Evolutionary conservation across 2,113 vertebrate species (phyloP).

Genomic region (Dasyprocta punctata): DNA sequence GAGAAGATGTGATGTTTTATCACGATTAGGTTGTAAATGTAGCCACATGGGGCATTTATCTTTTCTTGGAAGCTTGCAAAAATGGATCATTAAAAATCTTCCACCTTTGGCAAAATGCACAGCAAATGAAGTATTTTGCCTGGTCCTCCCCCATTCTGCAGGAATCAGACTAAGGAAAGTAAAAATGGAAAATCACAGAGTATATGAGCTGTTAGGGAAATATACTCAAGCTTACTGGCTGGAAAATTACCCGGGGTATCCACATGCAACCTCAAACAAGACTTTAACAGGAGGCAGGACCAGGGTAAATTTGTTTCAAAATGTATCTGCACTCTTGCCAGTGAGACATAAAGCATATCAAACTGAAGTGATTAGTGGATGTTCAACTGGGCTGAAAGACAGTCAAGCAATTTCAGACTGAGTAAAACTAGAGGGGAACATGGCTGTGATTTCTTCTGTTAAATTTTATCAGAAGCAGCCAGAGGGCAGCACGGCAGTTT

Average conservation of each 20-base stretch:
- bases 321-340: background rate
- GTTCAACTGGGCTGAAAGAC: background rate
- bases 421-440: background rate
- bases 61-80: background rate
- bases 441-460: background rate
- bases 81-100: slow-evolving; percentile 15
- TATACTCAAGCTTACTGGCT: background rate
- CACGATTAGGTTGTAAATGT: background rate
- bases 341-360: background rate
- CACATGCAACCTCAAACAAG: background rate
- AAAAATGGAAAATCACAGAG: slow-evolving; percentile 49
- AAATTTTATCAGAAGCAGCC: slow-evolving; percentile 58
- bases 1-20: background rate
- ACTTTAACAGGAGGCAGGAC: slow-evolving; percentile 3
- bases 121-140: slow-evolving; percentile 34
- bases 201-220: slow-evolving; percentile 41
- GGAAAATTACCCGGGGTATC: slow-evolving; percentile 44
- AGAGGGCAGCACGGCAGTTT: slow-evolving; percentile 64
- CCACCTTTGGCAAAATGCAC: slow-evolving; percentile 26
- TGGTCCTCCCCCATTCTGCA: background rate
- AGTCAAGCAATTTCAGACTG: background rate
- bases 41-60: background rate
- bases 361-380: background rate
- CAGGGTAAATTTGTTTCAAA: slow-evolving; percentile 20
- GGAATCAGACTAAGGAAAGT: background rate